Conservation (phyloP, 1,140 invertebrate species). For the Macrobrachium nipponense region DNA sequence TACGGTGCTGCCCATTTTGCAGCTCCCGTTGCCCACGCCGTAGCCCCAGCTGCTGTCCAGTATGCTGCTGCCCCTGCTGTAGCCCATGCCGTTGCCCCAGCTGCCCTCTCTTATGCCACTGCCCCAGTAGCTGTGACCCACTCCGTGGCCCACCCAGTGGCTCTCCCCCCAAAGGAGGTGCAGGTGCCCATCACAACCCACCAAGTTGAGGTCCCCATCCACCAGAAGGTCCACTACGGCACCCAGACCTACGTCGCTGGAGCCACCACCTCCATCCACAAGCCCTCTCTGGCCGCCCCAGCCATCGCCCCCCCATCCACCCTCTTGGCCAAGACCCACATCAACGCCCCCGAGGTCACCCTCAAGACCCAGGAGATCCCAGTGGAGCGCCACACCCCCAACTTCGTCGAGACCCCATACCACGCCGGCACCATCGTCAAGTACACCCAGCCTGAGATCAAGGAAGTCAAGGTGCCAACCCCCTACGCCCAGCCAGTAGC, state of each 20-base stretch:
- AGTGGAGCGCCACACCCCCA: conserved; percentile 34
- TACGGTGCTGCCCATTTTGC: not conserved
- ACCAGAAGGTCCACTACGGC: conserved; percentile 45
- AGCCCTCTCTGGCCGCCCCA: conserved; percentile 39
- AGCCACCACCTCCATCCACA: conserved; percentile 39
- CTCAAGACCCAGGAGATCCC: conserved; percentile 38
- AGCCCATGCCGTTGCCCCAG: not conserved
- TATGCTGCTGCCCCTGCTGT: not conserved
- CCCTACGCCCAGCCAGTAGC: conserved; percentile 33
- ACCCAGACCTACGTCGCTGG: conserved; percentile 35
- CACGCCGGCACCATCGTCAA: conserved; percentile 48
- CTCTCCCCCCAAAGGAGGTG: conserved; percentile 31
- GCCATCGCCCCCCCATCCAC: conserved; percentile 38
- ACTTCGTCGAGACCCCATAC: conserved; percentile 47
- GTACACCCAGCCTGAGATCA: conserved; percentile 33
- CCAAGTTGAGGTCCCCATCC: conserved; percentile 45
- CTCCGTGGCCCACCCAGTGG: not conserved
- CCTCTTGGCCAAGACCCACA: conserved; percentile 37
- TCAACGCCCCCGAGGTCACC: conserved; percentile 34
- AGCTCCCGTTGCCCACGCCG: not conserved
- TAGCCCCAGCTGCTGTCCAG: not conserved
- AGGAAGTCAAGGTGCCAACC: conserved; percentile 36
- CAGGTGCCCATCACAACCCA: conserved; percentile 29
- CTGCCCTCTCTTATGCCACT: not conserved
- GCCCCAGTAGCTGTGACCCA: conserved; percentile 6